These are phyloP conservation scores for Lophotriccus pileatus DNA, from an alignment of 2,797 vertebrate species.

Conservation along the genomic window DNA sequence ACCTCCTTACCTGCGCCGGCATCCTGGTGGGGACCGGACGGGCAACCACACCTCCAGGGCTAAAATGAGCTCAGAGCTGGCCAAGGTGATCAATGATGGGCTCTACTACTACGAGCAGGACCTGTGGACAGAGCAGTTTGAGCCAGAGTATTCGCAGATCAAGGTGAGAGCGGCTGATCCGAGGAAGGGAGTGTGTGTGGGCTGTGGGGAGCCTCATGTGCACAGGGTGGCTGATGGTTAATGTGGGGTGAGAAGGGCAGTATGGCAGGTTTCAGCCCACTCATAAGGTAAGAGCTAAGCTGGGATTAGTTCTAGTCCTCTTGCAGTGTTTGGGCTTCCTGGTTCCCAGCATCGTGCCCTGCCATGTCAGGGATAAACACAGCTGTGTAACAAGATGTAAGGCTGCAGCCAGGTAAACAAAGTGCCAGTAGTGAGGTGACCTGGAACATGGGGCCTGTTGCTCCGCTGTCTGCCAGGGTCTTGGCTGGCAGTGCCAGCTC, in stretches of 20 bases:
- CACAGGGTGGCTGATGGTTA: neutral
- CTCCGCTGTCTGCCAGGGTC: neutral
- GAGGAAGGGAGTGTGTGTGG: neutral
- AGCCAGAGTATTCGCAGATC: slow-evolving; percentile 96
- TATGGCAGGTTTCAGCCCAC: fast-evolving
- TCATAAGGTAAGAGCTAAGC: neutral
- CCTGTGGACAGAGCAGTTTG: slow-evolving; percentile 94
- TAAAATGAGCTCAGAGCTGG: slow-evolving; percentile 92
- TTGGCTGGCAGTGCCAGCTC: neutral
- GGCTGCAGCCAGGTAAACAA: neutral
- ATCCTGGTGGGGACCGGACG: slow-evolving; percentile 94
- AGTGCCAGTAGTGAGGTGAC: neutral
- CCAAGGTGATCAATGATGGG: slow-evolving; percentile 96
- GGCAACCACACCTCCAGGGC: slow-evolving; percentile 92
- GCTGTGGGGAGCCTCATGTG: fast-evolving
- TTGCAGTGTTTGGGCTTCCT: neutral
- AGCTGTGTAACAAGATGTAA: fast-evolving
- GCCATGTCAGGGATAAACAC: neutral
- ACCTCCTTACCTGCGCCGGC: slow-evolving; percentile 93
- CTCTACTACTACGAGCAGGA: slow-evolving; percentile 99
- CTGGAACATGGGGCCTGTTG: neutral
- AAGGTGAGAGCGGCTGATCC: slow-evolving; percentile 81
- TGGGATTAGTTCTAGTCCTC: neutral
- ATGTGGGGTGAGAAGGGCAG: neutral
- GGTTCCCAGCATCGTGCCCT: neutral